Conservation (phyloP, 1,140 invertebrate genomes). For the Penaeus indicus region DNA sequence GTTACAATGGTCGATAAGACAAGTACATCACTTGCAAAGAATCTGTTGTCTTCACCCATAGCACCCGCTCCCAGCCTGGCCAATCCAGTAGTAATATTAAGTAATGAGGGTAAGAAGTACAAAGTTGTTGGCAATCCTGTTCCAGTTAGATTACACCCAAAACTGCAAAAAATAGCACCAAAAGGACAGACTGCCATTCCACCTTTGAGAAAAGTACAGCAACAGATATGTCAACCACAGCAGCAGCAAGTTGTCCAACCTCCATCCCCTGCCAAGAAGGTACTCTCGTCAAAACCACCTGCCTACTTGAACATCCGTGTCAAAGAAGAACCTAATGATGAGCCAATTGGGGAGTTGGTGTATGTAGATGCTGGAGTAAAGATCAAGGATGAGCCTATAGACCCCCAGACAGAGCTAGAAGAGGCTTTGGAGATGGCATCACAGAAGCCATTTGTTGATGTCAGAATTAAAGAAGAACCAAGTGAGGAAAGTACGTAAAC, state of each 20-base stretch:
- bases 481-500: neutral
- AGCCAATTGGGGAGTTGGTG: neutral
- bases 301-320: constrained; percentile 9
- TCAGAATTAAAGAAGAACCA: constrained; percentile 15
- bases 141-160: constrained; percentile 3
- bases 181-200: neutral
- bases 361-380: neutral
- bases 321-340: constrained; percentile 25
- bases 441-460: neutral
- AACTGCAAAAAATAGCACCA: neutral
- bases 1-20: too few species aligned
- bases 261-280: neutral
- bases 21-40: too few species aligned
- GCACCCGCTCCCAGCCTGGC: neutral
- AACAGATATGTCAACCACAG: neutral
- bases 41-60: neutral
- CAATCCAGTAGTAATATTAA: neutral
- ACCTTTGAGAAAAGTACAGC: neutral
- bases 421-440: neutral
- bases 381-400: neutral
- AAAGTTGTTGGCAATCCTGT: constrained; percentile 26
- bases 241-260: neutral
- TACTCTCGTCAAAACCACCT: neutral
- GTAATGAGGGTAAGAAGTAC: neutral
- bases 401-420: neutral